Evolutionary conservation across 2,888 invertebrate species (phyloP), one percentile per base, ranked within the genome.

Genomic region (Lumbricus terrestris): DNA sequence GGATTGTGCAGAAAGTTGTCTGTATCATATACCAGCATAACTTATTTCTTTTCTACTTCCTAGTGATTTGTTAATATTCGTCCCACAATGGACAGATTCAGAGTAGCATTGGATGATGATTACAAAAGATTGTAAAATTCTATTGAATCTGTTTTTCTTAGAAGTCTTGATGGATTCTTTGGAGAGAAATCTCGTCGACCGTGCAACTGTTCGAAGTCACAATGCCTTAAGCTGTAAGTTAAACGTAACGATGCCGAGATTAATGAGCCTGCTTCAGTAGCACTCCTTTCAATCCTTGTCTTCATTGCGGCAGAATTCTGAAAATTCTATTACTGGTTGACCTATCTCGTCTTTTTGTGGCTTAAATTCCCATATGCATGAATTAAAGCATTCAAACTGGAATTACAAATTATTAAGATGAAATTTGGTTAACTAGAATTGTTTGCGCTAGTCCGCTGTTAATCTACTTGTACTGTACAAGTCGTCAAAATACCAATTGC

Each of bases 201-300:
- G 20, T 99, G 99, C 95, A 99, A 99, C 95, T 99, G 99, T 95
- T 99, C 98, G 47, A 99, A 99, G 95, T 99, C 99, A 4, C 98
- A 98, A 95, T 99, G 99, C 94, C 96, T 99, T 92, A 99, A 99
- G 95, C 95, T 99, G 95, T 99, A 95, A 96, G 96, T 96, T 29
- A 13, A 29, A 69, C 69, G 29, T 69, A 6, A 15, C 18, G 6
- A 37, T 0, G 15, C 34, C 0, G 35, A 38, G n/a, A 69, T n/a
- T n/a, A n/a, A n/a, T 69, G 29, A 69, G 69, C 4, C 8, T 47
- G 23, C 8, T 69, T 69, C n/a, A 69, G n/a, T 69, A 6, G 69
- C n/a, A 69, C 8, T 6, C n/a, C 69, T 47, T 69, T 6, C n/a
- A 69, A 0, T 69, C 69, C 8, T 8, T 11, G 1, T n/a, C 69